Percentiles rank a stretch among this genome's conserved stretches.
Evolutionary conservation across 2,888 invertebrate species (phyloP).

Genomic region (Epicampocera succincta): DNA sequence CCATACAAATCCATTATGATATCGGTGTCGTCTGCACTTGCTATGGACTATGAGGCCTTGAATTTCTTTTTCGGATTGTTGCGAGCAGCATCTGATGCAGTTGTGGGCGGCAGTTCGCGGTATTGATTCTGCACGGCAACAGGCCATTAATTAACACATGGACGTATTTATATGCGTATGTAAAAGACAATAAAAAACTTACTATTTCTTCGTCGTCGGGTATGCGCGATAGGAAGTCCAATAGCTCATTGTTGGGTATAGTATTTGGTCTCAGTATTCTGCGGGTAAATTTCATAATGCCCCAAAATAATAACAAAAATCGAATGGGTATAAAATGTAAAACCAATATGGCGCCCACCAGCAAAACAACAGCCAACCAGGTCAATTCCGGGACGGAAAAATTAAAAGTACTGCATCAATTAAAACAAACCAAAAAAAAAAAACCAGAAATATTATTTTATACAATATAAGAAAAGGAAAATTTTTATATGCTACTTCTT

Average conservation of each 20-base stretch:
- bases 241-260: conserved; percentile 97
- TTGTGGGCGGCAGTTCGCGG: conserved; percentile 79
- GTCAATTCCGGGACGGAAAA: conserved; percentile 98
- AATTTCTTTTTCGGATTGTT: conserved; percentile 80
- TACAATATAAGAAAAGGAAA: too few species aligned
- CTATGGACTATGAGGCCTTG: conserved; percentile 80
- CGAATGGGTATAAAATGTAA: conserved; percentile 94
- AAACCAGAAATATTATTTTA: too few species aligned
- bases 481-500: conserved; percentile 88
- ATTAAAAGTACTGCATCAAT: conserved; percentile 91
- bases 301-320: conserved; percentile 95
- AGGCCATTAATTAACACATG: too few species aligned
- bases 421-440: conserved; percentile 10
- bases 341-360: conserved; percentile 88
- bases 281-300: conserved; percentile 96
- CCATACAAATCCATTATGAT: conserved; percentile 71
- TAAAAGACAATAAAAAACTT: conserved; percentile 82
- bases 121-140: conserved; percentile 76
- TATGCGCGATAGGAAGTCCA: conserved; percentile 96
- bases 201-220: conserved; percentile 97
- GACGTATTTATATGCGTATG: too few species aligned
- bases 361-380: conserved; percentile 92
- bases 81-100: conserved; percentile 76
- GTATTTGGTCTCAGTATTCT: conserved; percentile 95
- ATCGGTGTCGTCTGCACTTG: conserved; percentile 75